These are phyloP conservation scores for Hemitrygon akajei DNA, from an alignment of 2,797 vertebrate genomes.

Conservation along the genomic window DNA sequence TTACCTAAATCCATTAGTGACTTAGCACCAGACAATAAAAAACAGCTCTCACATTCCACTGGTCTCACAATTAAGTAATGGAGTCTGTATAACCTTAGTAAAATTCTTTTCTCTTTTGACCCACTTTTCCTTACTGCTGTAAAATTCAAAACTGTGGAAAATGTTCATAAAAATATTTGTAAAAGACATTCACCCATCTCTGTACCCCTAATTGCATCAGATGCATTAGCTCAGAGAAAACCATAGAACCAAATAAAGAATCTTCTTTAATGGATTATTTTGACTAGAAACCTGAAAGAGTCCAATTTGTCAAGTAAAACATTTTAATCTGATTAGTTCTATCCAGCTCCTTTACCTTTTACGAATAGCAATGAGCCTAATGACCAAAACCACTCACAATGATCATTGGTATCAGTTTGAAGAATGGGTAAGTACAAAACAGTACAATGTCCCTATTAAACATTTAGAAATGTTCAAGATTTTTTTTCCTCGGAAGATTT, in stretches of 20 bases:
- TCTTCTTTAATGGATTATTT: neutral
- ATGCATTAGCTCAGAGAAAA: neutral
- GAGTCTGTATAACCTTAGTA: neutral
- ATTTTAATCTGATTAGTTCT: constrained; percentile 1
- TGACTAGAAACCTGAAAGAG: neutral
- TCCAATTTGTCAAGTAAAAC: neutral
- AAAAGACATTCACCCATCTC: neutral
- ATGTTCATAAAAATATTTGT: neutral
- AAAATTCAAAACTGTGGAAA: neutral
- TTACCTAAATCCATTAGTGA: neutral
- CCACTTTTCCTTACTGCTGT: neutral
- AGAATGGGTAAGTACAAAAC: neutral
- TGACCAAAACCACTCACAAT: neutral
- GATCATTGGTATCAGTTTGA: constrained; percentile 5
- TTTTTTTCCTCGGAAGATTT: neutral
- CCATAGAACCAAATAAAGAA: neutral
- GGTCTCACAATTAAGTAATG: neutral
- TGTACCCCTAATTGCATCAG: too few species aligned
- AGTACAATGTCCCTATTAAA: neutral
- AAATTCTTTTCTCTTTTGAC: neutral
- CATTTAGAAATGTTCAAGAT: neutral
- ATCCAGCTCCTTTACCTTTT: neutral
- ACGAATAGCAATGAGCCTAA: neutral
- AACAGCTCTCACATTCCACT: neutral
- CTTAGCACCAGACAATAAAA: neutral